Percentiles rank a stretch among this genome's conserved stretches.
These are phyloP conservation scores for Cladorhizidae sp. DNA, from an alignment of 37 sponge, comb jelly and placozoan species.

Conservation along the genomic window DNA sequence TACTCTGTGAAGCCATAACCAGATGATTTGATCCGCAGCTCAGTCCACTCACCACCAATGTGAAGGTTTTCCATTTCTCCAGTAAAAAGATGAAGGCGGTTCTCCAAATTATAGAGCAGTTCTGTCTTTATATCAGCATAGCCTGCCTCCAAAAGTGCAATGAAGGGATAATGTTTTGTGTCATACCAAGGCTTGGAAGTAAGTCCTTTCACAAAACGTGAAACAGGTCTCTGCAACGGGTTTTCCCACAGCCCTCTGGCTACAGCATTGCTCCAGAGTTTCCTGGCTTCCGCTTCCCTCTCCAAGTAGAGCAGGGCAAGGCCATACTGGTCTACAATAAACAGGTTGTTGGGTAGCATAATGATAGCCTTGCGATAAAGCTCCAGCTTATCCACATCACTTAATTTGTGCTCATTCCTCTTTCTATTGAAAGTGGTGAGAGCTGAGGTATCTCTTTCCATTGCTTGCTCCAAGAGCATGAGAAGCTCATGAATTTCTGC, in stretches of 20 bases:
- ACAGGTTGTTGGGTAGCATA: conserved; percentile 84
- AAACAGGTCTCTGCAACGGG: conserved; percentile 88
- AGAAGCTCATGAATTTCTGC: conserved; percentile 55
- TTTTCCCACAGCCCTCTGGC: conserved; percentile 80
- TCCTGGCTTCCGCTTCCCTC: conserved; percentile 40
- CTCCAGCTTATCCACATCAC: conserved; percentile 65
- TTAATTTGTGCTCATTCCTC: conserved; percentile 70
- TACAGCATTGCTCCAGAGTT: conserved; percentile 84
- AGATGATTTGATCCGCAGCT: conserved; percentile 78
- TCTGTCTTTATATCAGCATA: conserved; percentile 63
- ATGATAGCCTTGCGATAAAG: conserved; percentile 79
- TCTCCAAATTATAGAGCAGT: conserved; percentile 46
- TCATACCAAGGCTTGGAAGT: conserved; percentile 88
- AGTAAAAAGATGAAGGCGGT: conserved; percentile 70
- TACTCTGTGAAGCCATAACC: conserved; percentile 77
- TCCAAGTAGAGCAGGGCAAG: conserved; percentile 67
- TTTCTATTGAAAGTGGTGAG: conserved; percentile 70
- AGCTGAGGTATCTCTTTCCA: conserved; percentile 63
- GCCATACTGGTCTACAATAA: conserved; percentile 88
- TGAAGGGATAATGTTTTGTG: conserved; percentile 71
- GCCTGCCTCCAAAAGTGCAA: conserved; percentile 72
- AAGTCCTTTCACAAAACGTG: conserved; percentile 76
- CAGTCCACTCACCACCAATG: conserved; percentile 90
- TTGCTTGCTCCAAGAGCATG: conserved; percentile 53
- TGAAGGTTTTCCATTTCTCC: conserved; percentile 87